Evolutionary conservation across 2,888 invertebrate species (phyloP).

Genomic region (Andrena bicolor): DNA sequence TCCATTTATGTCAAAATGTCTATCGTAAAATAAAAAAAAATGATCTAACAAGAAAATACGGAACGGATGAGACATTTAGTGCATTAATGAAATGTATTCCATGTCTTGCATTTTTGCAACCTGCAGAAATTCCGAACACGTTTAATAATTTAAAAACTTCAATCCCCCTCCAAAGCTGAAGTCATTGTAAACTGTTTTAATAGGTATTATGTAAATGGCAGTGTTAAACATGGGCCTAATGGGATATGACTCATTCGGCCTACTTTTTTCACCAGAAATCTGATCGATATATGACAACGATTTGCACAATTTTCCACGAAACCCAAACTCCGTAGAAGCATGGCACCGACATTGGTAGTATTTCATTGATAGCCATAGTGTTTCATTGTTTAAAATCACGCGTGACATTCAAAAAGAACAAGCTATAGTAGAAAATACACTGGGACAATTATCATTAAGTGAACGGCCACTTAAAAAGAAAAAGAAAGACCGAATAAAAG

Average conservation of each 20-base stretch:
- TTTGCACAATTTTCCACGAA: not conserved
- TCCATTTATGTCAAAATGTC: not conserved
- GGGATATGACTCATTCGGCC: not conserved
- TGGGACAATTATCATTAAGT: not conserved
- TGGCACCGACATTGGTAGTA: not conserved
- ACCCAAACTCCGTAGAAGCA: not conserved
- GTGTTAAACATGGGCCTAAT: not conserved
- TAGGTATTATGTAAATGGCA: not conserved
- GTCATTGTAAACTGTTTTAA: not conserved
- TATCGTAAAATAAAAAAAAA: not conserved
- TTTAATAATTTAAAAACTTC: no score
- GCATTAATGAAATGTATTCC: not conserved
- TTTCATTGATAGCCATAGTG: no score
- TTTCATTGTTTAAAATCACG: no score
- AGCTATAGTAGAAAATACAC: no score
- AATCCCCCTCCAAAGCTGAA: no score
- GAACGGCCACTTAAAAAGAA: not conserved
- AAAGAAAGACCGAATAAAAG: not conserved
- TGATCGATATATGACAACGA: not conserved
- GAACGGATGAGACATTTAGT: not conserved
- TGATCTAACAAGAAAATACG: not conserved
- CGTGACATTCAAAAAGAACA: not conserved
- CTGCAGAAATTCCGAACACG: not conserved
- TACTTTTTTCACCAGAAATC: not conserved
- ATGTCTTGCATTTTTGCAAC: not conserved